Evolutionary conservation across 1,140 invertebrate genomes (phyloP).

Genomic region (Pararge aegeria): DNA sequence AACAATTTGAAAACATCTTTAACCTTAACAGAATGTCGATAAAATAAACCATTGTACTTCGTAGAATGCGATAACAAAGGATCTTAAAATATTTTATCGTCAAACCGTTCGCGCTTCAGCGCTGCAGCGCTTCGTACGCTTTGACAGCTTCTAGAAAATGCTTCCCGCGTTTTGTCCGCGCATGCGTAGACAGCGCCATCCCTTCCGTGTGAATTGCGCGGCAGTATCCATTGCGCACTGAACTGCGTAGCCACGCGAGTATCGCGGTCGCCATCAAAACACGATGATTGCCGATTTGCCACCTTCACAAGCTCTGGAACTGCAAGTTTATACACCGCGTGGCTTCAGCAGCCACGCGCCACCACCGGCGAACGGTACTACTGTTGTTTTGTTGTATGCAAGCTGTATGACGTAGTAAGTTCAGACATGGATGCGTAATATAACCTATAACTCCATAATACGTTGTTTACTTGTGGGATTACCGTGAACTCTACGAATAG

Average conservation of each 20-base stretch:
- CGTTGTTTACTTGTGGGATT: slow-evolving; percentile 14
- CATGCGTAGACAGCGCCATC: slow-evolving; percentile 56
- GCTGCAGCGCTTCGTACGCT: slow-evolving; percentile 25
- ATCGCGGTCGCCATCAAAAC: slow-evolving; percentile 41
- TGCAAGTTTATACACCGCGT: slow-evolving; percentile 40
- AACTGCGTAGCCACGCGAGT: slow-evolving; percentile 49
- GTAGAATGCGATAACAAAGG: slow-evolving; percentile 23
- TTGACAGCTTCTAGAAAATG: slow-evolving; percentile 56
- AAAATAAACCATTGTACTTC: slow-evolving; percentile 16
- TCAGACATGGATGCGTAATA: slow-evolving; percentile 8
- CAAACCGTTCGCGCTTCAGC: slow-evolving; percentile 18
- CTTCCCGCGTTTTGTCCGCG: slow-evolving; percentile 67
- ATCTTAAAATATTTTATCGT: slow-evolving; percentile 26
- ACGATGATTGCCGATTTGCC: slow-evolving; percentile 67
- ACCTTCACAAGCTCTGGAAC: slow-evolving; percentile 42
- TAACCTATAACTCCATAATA: slow-evolving; percentile 4
- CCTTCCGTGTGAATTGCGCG: slow-evolving; percentile 61
- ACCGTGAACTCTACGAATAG: slow-evolving; percentile 15
- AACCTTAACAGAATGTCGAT: slow-evolving; percentile 15
- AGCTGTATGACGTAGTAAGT: slow-evolving; percentile 53
- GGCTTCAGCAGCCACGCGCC: slow-evolving; percentile 33
- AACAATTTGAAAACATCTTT: slow-evolving; percentile 1
- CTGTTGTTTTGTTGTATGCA: slow-evolving; percentile 51
- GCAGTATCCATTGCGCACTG: slow-evolving; percentile 64
- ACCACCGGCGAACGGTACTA: slow-evolving; percentile 44